Evolutionary conservation across 2,888 invertebrate genomes (phyloP), one percentile per base, ranked within the genome.

Genomic region (Schrankia costaestrigalis): DNA sequence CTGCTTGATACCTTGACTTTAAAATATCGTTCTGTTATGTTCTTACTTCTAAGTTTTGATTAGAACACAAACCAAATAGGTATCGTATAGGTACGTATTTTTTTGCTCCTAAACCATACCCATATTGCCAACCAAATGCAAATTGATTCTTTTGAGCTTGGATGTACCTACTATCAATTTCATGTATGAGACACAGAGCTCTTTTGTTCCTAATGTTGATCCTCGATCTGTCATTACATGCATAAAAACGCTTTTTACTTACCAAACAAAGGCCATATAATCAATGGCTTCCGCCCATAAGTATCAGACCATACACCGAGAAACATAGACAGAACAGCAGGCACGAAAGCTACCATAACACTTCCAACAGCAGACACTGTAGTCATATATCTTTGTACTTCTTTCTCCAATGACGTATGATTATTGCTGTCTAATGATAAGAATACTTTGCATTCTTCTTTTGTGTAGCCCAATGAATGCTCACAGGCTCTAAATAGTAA

Each of bases 241-340:
- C n/a, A 8, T 8, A 8, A 2, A 8, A 3, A 18, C 6, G 3
- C 6, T n/a, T 18, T 6, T 8, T 18, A 67, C 78, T 81, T 69
- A 91, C 93, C 92, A 44, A 89, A 67, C 43, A 92, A 80, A 2
- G 93, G 90, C 52, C 90, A 80, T 2, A 93, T 67, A 21, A 95
- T 63, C 32, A 94, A 78, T 4, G 94, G 93, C 62, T 93, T 92
- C 26, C 95, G 87, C 13, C 95, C 95, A 78, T 93, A 90, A 45
- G 90, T 91, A 63, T 95, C 95, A 28, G 94, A 94, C 95, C 95
- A 95, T 0, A 94, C 93, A 5, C 95, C 95, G 45, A 95, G 70
- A 64, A 94, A 94, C 27, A 94, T 80, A 30, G 93, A 91, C 5
- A 93, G 69, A 24, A 93, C 58, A 0, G 93, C 91, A 1, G 94